Evolutionary conservation across 2,888 invertebrate species (phyloP), one percentile per base, ranked within the genome.

Genomic region (Drosophila demipolita): DNA sequence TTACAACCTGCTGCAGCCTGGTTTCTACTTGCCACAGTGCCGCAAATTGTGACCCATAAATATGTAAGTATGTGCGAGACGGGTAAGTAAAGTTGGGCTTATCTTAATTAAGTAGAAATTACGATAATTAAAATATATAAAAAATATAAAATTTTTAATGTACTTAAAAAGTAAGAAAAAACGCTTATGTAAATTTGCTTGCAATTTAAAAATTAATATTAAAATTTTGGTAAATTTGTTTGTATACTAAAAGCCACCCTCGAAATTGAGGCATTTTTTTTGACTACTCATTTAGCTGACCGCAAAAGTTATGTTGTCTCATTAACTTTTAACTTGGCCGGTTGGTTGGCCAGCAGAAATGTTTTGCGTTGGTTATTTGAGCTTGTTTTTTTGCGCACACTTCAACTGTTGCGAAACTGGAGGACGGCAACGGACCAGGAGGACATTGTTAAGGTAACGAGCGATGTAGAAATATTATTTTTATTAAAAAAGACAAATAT

Each of bases 401-500:
- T 80, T 85, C 86, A 87, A 82, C 85, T 85, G 75, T 62, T 61
- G 66, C 48, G 58, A 50, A 64, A 66, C 73, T 79, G 23, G 23
- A 45, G 8, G 45, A 45, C 69, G 73, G 68, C 70, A 59, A 49
- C 55, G 78, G 80, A 58, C 85, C 64, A 69, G 80, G 62, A 84
- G 82, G 69, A 84, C 87, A 87, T 89, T 87, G 87, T 87, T 87
- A 89, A 83, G 87, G 80, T 89, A 89, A 87, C 85, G 82, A 87
- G 82, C 82, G 63, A 67, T 75, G 90, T 83, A 75, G 89, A 91
- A 91, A 88, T 90, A 90, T 86, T 90, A 90, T 90, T 90, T 85
- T 89, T 90, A 90, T 89, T 90, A 84, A 87, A 89, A 83, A 86
- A 88, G 83, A 83, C 89, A 90, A 91, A 90, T 89, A 89, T 87